Evolutionary conservation across 2,797 vertebrate genomes (phyloP).

Genomic region (Arctocebus calabarensis): DNA sequence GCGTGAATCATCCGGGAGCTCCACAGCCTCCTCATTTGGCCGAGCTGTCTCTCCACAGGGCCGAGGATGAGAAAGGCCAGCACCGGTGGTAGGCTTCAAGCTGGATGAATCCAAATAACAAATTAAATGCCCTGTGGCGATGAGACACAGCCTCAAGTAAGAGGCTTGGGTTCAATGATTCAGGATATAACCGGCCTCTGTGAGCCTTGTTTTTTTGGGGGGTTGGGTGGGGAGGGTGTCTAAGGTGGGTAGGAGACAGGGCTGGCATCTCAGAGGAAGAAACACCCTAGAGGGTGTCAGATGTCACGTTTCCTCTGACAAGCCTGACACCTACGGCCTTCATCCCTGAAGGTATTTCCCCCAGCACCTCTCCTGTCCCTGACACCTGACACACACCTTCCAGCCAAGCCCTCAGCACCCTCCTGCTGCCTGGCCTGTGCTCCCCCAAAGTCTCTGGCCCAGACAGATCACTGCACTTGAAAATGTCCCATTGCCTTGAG

Average conservation of each 20-base stretch:
- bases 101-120: background rate
- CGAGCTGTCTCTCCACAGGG: background rate
- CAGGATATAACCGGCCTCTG: fast-evolving
- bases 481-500: background rate
- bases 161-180: background rate
- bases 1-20: fast-evolving
- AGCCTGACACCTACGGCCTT: fast-evolving
- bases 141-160: background rate
- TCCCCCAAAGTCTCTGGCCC: background rate
- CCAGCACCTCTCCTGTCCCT: background rate
- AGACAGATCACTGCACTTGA: too few relatives aligned
- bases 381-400: fast-evolving
- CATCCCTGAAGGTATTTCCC: background rate
- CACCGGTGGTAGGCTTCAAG: background rate
- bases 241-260: background rate
- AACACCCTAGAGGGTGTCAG: background rate
- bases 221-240: too few relatives aligned
- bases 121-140: background rate
- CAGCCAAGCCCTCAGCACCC: background rate
- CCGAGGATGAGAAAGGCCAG: background rate
- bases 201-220: background rate
- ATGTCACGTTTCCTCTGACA: background rate
- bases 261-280: background rate
- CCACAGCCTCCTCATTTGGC: background rate
- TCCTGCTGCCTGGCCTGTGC: background rate